These are phyloP conservation scores for Connochaetes taurinus DNA, from an alignment of 2,113 vertebrate species.

Conservation along the genomic window DNA sequence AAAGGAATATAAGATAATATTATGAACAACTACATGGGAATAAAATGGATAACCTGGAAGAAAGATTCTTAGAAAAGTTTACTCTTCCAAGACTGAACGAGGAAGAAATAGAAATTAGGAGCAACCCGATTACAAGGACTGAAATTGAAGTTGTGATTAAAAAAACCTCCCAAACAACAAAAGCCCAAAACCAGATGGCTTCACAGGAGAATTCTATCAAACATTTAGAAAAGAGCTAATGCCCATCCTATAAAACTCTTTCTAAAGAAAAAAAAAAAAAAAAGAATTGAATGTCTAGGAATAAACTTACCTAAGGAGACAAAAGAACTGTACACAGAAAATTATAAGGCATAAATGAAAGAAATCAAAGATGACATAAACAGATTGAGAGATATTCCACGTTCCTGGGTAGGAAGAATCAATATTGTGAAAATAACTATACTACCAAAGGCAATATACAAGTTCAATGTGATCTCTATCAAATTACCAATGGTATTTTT, in stretches of 20 bases:
- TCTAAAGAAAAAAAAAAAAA: background rate
- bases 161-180: background rate
- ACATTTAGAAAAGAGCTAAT: background rate
- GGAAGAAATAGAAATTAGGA: background rate
- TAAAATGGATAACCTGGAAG: background rate
- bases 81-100: background rate
- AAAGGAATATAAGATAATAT: background rate
- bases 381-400: background rate
- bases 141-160: background rate
- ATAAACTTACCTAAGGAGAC: background rate
- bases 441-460: background rate
- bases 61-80: background rate
- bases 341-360: background rate
- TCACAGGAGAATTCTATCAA: background rate
- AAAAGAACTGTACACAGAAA: background rate
- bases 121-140: background rate
- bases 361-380: background rate
- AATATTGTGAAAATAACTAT: background rate
- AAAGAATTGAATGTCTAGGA: background rate
- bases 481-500: background rate
- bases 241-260: background rate
- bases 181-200: background rate
- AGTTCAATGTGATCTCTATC: background rate
- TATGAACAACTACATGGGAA: background rate
- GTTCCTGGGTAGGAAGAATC: background rate